Conservation (phyloP, 2,113 vertebrate species). For the Damaliscus lunatus region DNA sequence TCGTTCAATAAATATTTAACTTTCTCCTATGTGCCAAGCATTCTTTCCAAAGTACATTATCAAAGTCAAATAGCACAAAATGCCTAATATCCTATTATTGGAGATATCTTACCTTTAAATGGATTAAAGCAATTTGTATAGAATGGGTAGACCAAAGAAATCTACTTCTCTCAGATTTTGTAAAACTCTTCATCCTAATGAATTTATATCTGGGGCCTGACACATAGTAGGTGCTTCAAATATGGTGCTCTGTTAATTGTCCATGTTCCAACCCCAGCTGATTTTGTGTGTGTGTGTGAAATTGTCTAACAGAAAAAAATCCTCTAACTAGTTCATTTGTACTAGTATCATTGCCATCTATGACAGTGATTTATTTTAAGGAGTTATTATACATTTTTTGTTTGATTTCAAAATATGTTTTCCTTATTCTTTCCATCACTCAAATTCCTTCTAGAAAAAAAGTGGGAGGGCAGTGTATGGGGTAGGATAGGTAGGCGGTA, state of each 20-base stretch:
- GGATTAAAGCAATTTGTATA: conserved; percentile 20
- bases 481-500: not conserved
- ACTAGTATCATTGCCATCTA: not conserved
- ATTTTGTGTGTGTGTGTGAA: not conserved
- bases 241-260: not conserved
- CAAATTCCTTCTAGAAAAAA: not conserved
- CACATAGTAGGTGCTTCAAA: conserved; percentile 18
- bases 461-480: not conserved
- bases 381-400: not conserved
- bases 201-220: not conserved
- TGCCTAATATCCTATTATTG: conserved; percentile 11
- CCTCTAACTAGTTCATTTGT: not conserved
- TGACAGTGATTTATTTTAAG: not conserved
- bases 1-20: conserved; percentile 67
- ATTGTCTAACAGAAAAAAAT: not conserved
- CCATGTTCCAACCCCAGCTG: not conserved
- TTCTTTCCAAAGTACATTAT: conserved; percentile 65
- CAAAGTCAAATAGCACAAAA: conserved; percentile 54
- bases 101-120: conserved; percentile 40
- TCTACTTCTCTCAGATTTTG: not conserved
- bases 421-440: not conserved
- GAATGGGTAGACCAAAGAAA: not conserved
- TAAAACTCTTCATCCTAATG: not conserved
- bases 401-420: conserved; percentile 1
- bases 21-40: conserved; percentile 51